Conservation (phyloP, 2,113 vertebrate species). For the Hiodon tergisus region DNA sequence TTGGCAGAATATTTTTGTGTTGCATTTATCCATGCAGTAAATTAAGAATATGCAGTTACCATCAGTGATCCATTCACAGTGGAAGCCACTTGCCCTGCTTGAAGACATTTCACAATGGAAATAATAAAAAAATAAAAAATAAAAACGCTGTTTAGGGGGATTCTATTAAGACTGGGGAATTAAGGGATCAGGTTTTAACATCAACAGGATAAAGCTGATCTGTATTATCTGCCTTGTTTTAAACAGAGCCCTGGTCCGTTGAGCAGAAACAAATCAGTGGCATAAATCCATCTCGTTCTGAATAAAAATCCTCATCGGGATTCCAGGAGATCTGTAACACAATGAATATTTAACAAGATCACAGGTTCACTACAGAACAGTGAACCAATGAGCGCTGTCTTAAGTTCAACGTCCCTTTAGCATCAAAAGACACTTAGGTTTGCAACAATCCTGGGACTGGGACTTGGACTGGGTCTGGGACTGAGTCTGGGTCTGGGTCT, state of each 20-base stretch:
- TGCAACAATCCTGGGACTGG: neutral
- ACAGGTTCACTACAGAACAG: conserved; percentile 9
- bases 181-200: neutral
- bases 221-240: conserved; percentile 12
- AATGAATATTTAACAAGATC: conserved; percentile 22
- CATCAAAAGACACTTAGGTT: conserved; percentile 16
- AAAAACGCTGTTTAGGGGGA: no score
- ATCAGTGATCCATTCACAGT: no score
- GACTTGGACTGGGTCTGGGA: no score
- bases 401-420: conserved; percentile 25
- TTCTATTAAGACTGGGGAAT: conserved; percentile 5
- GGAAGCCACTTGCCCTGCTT: no score
- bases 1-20: no score
- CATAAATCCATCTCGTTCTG: conserved; percentile 14
- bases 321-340: conserved; percentile 11
- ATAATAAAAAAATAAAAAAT: no score
- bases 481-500: neutral
- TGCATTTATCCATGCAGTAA: no score
- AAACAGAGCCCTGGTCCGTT: conserved; percentile 2
- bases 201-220: neutral
- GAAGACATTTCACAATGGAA: no score
- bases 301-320: conserved; percentile 4
- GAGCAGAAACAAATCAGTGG: neutral
- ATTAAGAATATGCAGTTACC: no score
- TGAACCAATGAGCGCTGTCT: conserved; percentile 2